Evolutionary conservation across 1,140 invertebrate genomes (phyloP), one percentile per base, ranked within the genome.

Genomic region (Holotrichia oblita): DNA sequence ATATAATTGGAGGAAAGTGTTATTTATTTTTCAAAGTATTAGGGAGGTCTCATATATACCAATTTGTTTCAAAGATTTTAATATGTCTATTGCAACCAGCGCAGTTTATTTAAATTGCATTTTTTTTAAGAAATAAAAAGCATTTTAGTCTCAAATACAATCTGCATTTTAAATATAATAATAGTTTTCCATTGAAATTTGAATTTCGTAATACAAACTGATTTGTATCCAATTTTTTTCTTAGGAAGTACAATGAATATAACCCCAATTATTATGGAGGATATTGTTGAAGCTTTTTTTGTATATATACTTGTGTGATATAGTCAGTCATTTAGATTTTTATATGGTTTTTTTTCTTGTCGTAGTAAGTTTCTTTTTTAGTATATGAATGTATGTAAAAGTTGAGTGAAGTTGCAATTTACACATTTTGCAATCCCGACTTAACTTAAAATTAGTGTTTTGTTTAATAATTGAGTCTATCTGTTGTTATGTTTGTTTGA

Each of bases 401-500:
- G 34, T 22, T 44, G 41, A 74, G 73, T 3, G 22, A 34, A 24
- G 27, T 24, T 27, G 27, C 12, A 69, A 69, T 34, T 69, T 22
- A 17, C 17, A 14, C 22, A 74, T 74, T 41, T 74, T 74, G 40
- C 17, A 74, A 17, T 34, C 17, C 40, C n/a, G 41, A 14, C 41
- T 74, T 74, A 41, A 74, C 17, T 74, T 74, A 41, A 22, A 74
- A 74, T 41, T 74, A 44, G 34, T 74, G 73, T 74, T 74, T 74
- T 74, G 73, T 74, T 74, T 41, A 74, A 69, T 69, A 41, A 44
- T 74, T 74, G 73, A 74, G 73, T 74, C 73, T 74, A 74, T 74
- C 22, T 74, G 73, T 74, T 74, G 73, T 74, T 74, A 74, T 44
- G 73, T 74, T 74, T 44, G 73, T 74, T 74, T 74, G 73, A 74